Evolutionary conservation across 2,797 vertebrate genomes (phyloP).

Genomic region (Rhincodon typus): DNA sequence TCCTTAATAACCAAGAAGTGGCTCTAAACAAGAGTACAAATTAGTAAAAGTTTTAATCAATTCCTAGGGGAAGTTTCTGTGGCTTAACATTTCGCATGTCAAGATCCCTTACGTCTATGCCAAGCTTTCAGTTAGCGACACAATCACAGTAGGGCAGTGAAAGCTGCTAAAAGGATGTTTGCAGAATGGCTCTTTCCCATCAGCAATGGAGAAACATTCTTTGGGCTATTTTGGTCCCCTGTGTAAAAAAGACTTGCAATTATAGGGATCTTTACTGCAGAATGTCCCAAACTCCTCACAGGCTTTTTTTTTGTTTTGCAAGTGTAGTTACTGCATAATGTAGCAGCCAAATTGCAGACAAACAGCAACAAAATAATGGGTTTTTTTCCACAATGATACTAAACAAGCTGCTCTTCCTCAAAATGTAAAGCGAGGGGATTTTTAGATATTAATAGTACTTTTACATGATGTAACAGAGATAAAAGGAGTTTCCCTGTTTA

Average conservation of each 20-base stretch:
- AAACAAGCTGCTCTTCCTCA: neutral
- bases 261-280: neutral
- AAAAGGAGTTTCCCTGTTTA: neutral
- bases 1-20: neutral
- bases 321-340: neutral
- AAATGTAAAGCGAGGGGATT: neutral
- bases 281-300: neutral
- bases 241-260: neutral
- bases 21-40: neutral
- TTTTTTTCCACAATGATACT: neutral
- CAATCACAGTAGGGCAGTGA: neutral
- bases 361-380: neutral
- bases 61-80: neutral
- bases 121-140: neutral
- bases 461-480: too few relatives aligned
- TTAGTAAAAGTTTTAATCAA: neutral
- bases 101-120: too few relatives aligned
- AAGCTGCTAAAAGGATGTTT: neutral
- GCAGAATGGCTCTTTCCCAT: neutral
- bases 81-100: neutral
- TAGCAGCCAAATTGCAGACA: neutral
- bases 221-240: neutral
- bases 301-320: neutral
- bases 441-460: neutral
- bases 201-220: neutral